Evolutionary conservation across 2,888 invertebrate species (phyloP).

Genomic region (Phyto melanocephala): DNA sequence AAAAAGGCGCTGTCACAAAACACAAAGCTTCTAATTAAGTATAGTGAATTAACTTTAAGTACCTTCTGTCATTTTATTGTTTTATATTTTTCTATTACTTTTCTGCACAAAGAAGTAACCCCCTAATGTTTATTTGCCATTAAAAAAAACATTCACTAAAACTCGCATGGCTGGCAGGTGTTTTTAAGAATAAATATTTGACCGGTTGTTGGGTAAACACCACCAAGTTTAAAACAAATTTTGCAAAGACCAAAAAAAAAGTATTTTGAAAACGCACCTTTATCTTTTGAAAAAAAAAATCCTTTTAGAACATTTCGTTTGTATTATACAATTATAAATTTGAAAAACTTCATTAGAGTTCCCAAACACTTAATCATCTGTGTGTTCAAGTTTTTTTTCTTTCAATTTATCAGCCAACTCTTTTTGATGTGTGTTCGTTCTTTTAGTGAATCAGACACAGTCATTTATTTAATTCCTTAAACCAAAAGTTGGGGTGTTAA

Average conservation of each 20-base stretch:
- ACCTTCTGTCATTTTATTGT: no score
- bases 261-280: not conserved
- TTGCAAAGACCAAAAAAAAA: not conserved
- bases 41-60: no score
- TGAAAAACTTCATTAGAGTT: slow-evolving; percentile 30
- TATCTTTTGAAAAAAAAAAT: not conserved
- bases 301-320: not conserved
- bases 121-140: not conserved
- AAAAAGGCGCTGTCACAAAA: no score
- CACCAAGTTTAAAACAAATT: not conserved
- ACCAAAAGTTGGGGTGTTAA: slow-evolving; percentile 46
- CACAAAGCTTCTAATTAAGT: no score
- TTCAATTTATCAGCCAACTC: not conserved
- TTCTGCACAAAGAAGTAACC: not conserved
- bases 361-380: slow-evolving; percentile 31
- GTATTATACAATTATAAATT: slow-evolving; percentile 16
- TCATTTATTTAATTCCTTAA: slow-evolving; percentile 42
- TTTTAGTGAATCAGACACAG: slow-evolving; percentile 8
- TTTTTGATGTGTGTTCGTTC: not conserved
- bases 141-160: not conserved
- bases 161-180: slow-evolving; percentile 14
- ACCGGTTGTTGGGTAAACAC: not conserved
- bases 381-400: not conserved
- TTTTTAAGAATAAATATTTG: not conserved
- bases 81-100: no score